Percentiles rank a stretch among this genome's conserved stretches.
Conservation (phyloP, 2,888 invertebrate species). For the Sceliomorpha sp. region DNA sequence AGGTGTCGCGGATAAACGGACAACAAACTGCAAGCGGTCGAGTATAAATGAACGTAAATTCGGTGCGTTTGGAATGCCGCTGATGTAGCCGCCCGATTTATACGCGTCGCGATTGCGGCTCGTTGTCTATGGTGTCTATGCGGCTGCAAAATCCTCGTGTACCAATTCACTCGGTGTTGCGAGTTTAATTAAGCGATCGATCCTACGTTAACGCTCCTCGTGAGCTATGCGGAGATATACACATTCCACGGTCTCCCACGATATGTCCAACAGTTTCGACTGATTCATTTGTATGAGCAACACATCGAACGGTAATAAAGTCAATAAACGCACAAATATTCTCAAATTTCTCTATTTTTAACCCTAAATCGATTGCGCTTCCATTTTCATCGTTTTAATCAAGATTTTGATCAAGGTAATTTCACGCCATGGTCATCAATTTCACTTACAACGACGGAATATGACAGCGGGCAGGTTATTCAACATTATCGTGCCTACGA, state of each 20-base stretch:
- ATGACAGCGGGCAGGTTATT: no score
- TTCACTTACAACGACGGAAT: no score
- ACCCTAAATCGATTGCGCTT: no score
- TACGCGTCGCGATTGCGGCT: conserved; percentile 27
- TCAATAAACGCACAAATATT: no score
- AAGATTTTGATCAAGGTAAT: no score
- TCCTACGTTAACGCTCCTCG: conserved; percentile 5
- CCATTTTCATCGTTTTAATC: no score
- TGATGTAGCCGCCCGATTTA: conserved; percentile 46
- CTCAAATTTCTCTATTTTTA: no score
- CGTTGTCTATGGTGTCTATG: conserved; percentile 16
- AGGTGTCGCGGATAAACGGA: conserved; percentile 61
- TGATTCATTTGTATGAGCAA: conserved; percentile 6
- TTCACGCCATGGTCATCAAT: no score
- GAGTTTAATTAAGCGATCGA: conserved; percentile 22
- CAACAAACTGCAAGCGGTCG: conserved; percentile 54
- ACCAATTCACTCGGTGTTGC: conserved; percentile 24
- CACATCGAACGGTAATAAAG: not conserved
- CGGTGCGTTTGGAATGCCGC: conserved; percentile 53
- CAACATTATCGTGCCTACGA: no score
- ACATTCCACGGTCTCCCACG: conserved; percentile 3
- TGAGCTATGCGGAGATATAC: conserved; percentile 2
- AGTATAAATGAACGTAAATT: conserved; percentile 64
- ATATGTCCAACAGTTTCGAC: not conserved
- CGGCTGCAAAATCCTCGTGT: conserved; percentile 23